Evolutionary conservation across 2,888 invertebrate genomes (phyloP).

Genomic region (Spodoptera littoralis): DNA sequence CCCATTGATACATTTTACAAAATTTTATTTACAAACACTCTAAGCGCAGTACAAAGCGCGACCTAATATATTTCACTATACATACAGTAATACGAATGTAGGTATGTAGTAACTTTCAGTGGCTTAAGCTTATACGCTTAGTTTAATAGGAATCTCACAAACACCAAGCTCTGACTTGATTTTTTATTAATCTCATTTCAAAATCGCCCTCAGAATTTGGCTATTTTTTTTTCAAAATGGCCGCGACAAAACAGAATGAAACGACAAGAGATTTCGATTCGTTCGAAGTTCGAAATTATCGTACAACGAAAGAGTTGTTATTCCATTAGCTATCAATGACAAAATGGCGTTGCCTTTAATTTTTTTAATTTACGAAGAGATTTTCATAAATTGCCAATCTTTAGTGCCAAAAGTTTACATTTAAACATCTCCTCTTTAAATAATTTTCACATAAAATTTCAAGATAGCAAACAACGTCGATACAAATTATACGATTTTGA

Average conservation of each 20-base stretch:
- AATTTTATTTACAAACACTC: conserved; percentile 55
- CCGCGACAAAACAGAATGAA: conserved; percentile 24
- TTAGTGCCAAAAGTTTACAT: conserved; percentile 38
- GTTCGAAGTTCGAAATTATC: conserved; percentile 17
- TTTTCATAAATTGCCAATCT: conserved; percentile 42
- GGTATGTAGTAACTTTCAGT: conserved; percentile 67
- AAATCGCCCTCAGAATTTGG: conserved; percentile 37
- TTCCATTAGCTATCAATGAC: conserved; percentile 16
- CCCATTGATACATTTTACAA: conserved; percentile 45
- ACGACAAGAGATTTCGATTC: conserved; percentile 1
- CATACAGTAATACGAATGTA: conserved; percentile 58
- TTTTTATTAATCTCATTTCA: conserved; percentile 48
- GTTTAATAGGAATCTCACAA: conserved; percentile 61
- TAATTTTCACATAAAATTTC: conserved; percentile 1
- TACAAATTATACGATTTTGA: conserved; percentile 40
- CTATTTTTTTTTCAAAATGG: conserved; percentile 17
- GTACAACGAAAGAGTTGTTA: conserved; percentile 33
- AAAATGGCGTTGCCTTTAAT: neutral
- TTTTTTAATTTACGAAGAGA: conserved; percentile 13
- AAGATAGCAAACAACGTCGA: conserved; percentile 42
- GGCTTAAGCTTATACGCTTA: conserved; percentile 62
- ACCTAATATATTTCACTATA: conserved; percentile 56
- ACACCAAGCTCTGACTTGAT: conserved; percentile 50
- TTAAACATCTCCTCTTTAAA: conserved; percentile 28
- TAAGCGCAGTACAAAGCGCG: conserved; percentile 46